phyloP scores from a whole-genome alignment of 2,888 invertebrate species.

The Schizotus pectinicornis region DNA sequence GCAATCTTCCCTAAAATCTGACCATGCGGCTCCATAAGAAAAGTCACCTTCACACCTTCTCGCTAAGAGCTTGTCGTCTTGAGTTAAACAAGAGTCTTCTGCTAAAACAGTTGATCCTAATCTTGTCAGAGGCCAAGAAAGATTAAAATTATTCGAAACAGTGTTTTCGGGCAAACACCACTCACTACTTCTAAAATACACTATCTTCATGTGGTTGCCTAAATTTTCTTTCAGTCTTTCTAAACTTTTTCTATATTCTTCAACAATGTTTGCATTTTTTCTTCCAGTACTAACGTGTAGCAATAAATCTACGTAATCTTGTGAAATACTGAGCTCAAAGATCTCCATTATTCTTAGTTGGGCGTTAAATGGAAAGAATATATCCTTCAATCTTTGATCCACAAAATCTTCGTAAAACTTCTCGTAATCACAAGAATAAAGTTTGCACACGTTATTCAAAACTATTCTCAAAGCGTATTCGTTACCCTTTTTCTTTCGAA shows the following conservation, averaged over 20 bases:
- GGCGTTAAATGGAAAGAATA: constrained; percentile 14
- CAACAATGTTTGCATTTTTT: constrained; percentile 8
- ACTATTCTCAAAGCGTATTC: constrained; percentile 49
- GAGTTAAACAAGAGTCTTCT: constrained; percentile 64
- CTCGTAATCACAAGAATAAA: constrained; percentile 17
- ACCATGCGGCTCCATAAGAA: constrained; percentile 65
- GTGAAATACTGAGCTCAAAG: constrained; percentile 54
- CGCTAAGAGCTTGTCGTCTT: constrained; percentile 64
- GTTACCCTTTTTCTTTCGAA: constrained; percentile 45
- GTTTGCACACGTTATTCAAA: constrained; percentile 44
- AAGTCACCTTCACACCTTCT: constrained; percentile 67
- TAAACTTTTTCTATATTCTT: constrained; percentile 29
- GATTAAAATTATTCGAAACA: constrained; percentile 4
- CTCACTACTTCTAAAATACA: constrained; percentile 44
- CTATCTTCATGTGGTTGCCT: constrained; percentile 23
- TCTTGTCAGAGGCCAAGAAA: constrained; percentile 60
- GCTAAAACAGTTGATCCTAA: constrained; percentile 58
- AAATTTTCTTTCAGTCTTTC: background rate
- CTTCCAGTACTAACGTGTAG: constrained; percentile 57
- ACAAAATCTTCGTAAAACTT: constrained; percentile 11
- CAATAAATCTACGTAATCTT: constrained; percentile 51
- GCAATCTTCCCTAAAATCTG: constrained; percentile 50
- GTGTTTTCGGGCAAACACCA: constrained; percentile 47
- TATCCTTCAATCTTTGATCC: constrained; percentile 13
- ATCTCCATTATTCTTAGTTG: constrained; percentile 61